Percentiles rank a stretch among this genome's conserved stretches.
phyloP scores from a whole-genome alignment of 1,140 invertebrate genomes.

The Caenorhabditis remanei region DNA sequence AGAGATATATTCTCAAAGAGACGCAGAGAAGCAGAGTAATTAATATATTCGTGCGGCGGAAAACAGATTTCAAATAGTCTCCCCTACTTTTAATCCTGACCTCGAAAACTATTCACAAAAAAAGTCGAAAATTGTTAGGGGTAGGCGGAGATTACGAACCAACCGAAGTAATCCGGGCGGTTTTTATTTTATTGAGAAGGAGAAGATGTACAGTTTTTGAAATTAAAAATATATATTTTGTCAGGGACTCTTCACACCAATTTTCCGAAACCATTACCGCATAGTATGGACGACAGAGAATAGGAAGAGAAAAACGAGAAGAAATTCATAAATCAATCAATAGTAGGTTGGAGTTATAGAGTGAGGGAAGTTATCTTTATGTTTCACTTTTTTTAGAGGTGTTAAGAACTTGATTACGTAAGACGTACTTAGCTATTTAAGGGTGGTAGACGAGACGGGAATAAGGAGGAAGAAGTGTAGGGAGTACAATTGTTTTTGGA shows the following conservation, averaged over 20 bases:
- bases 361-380: background rate
- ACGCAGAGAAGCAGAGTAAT: constrained; percentile 1
- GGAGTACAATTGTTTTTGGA: too few relatives aligned
- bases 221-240: background rate
- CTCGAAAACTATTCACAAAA: background rate
- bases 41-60: background rate
- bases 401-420: too few relatives aligned
- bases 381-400: too few relatives aligned
- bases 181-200: background rate
- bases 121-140: constrained; percentile 25
- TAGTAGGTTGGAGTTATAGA: background rate
- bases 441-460: too few relatives aligned
- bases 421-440: too few relatives aligned
- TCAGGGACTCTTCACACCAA: background rate
- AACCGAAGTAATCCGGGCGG: constrained; percentile 33
- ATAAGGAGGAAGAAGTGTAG: too few relatives aligned
- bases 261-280: background rate
- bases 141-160: constrained; percentile 16
- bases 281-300: background rate
- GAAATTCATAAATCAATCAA: constrained; percentile 46
- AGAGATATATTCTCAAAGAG: background rate
- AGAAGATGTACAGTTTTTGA: too few relatives aligned
- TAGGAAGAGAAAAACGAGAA: background rate
- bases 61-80: background rate
- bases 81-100: background rate